phyloP scores from a whole-genome alignment of 2,888 invertebrate genomes.

The Cantharis rustica region DNA sequence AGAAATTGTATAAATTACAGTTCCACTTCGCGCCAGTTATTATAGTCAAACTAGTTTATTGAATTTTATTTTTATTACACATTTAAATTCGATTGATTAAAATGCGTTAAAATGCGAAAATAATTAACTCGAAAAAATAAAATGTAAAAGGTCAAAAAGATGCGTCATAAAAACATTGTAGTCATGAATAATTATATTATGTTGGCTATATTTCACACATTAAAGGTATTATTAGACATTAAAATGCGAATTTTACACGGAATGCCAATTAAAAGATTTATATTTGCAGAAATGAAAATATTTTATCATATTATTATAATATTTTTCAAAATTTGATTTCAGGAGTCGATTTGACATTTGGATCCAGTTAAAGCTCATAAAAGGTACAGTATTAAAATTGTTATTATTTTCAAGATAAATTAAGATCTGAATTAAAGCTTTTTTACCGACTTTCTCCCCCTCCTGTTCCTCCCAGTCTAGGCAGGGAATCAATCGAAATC shows the following conservation, averaged over 20 bases:
- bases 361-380: too few species aligned
- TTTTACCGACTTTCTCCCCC: too few species aligned
- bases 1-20: neutral
- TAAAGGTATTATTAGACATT: neutral
- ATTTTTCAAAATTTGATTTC: too few species aligned
- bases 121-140: neutral
- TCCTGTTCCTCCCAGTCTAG: too few species aligned
- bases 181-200: neutral
- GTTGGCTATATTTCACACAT: neutral
- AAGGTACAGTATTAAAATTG: too few species aligned
- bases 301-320: neutral
- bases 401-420: too few species aligned
- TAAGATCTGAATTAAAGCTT: too few species aligned
- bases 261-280: neutral
- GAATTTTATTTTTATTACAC: neutral
- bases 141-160: neutral
- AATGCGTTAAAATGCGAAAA: neutral
- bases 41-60: neutral
- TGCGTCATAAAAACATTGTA: neutral
- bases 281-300: neutral
- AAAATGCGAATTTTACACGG: neutral
- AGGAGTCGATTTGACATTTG: too few species aligned
- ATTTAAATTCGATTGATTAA: neutral
- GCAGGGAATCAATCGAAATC: too few species aligned
- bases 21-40: neutral